A percentile compares a stretch with the other conserved stretches of the same genome.
These are phyloP conservation scores for Cheilosia variabilis DNA, from an alignment of 2,888 invertebrate genomes.

Conservation along the genomic window DNA sequence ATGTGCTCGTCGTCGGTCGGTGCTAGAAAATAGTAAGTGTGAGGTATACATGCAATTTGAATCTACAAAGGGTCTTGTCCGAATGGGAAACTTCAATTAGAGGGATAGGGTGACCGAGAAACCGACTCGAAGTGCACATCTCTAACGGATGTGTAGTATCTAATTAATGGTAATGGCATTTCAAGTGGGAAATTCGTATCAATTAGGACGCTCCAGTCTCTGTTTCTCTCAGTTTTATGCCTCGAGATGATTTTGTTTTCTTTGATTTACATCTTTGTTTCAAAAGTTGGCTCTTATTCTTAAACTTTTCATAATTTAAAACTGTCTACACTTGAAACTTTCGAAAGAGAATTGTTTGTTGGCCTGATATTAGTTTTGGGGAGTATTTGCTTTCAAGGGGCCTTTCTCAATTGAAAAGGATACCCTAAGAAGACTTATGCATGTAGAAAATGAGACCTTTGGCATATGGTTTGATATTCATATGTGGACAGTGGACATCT, in stretches of 20 bases:
- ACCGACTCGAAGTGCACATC: constrained; percentile 7
- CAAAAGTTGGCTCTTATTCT: background rate
- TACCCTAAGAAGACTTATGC: too few relatives aligned
- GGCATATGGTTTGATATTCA: too few relatives aligned
- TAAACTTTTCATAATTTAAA: background rate
- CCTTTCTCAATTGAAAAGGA: too few relatives aligned
- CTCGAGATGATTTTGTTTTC: background rate
- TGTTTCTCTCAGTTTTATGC: constrained; percentile 2
- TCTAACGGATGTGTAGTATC: constrained; percentile 42
- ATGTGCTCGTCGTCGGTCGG: constrained; percentile 28
- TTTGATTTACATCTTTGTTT: background rate
- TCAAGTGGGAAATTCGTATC: constrained; percentile 54
- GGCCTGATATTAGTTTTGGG: background rate
- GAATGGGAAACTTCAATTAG: constrained; percentile 12
- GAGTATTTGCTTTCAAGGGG: background rate
- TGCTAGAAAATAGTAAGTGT: constrained; percentile 23
- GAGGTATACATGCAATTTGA: background rate
- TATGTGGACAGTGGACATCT: too few relatives aligned
- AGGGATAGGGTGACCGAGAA: constrained; percentile 7
- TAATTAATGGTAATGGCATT: constrained; percentile 61
- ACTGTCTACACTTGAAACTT: too few relatives aligned
- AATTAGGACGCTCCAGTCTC: constrained; percentile 22
- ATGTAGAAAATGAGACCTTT: too few relatives aligned
- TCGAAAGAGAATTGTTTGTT: too few relatives aligned
- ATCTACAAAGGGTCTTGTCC: constrained; percentile 10